A percentile compares a stretch with the other conserved stretches of the same genome.
These are phyloP conservation scores for Meriones psammophilus DNA, from an alignment of 2,797 vertebrate genomes.

Conservation along the genomic window DNA sequence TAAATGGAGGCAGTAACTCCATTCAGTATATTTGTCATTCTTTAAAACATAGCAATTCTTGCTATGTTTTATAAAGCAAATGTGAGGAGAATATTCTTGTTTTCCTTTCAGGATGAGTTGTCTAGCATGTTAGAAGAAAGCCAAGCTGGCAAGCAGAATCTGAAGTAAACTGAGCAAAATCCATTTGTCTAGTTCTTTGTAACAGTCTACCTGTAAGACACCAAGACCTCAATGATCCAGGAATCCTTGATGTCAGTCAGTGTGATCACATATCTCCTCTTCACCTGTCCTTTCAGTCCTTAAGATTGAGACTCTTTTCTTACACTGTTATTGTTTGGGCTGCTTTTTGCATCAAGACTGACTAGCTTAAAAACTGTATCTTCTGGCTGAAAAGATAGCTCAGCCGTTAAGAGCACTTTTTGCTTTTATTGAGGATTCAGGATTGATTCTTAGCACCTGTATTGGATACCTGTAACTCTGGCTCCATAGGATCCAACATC, in stretches of 20 bases:
- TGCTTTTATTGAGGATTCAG: not conserved
- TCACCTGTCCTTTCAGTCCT: not conserved
- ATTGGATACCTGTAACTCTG: not conserved
- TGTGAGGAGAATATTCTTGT: slow-evolving; percentile 4
- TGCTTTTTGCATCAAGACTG: not conserved
- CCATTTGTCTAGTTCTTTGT: not conserved
- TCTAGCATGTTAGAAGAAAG: slow-evolving; percentile 19
- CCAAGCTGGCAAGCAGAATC: not conserved
- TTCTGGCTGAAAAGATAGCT: not conserved
- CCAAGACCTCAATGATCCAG: not conserved
- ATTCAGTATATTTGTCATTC: not conserved
- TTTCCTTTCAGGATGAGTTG: not conserved
- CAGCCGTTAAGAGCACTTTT: not conserved
- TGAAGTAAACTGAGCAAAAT: not conserved
- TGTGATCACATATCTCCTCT: accelerated
- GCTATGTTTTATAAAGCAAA: not conserved
- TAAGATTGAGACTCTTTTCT: not conserved
- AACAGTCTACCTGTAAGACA: not conserved
- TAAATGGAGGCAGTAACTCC: slow-evolving; percentile 28
- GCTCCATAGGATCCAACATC: not conserved
- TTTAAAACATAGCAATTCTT: slow-evolving; percentile 1
- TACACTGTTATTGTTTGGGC: not conserved
- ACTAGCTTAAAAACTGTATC: not conserved
- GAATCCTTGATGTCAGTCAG: not conserved
- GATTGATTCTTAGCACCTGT: not conserved